phyloP scores from a whole-genome alignment of 2,797 vertebrate species.

The Tangara arthus region DNA sequence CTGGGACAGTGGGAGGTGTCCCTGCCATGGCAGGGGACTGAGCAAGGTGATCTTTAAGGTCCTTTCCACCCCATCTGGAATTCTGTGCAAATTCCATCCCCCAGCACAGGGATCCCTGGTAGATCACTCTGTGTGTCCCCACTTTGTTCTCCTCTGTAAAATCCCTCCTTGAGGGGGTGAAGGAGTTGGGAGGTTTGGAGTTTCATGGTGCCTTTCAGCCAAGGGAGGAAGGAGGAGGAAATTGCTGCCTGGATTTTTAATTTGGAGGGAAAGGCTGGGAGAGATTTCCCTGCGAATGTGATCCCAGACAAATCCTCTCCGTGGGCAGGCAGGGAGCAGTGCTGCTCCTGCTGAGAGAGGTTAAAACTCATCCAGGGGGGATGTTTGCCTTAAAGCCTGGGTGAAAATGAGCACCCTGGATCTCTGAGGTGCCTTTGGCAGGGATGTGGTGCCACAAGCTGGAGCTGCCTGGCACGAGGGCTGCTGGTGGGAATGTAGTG shows the following conservation, averaged over 20 bases:
- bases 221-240: not conserved
- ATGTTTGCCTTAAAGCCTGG: not conserved
- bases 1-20: not conserved
- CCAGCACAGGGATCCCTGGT: not conserved
- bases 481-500: not conserved
- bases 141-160: not conserved
- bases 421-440: fast-evolving
- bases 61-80: not conserved
- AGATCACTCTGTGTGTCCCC: fast-evolving
- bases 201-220: not conserved
- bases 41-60: not conserved
- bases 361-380: not conserved
- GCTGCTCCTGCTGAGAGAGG: not conserved
- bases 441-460: fast-evolving
- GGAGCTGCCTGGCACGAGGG: not conserved
- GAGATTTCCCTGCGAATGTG: not conserved
- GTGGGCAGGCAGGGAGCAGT: not conserved
- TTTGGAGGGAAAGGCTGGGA: not conserved
- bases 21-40: not conserved
- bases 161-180: not conserved
- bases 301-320: not conserved
- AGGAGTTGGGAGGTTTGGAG: not conserved
- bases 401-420: not conserved
- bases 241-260: not conserved
- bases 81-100: not conserved